phyloP scores from a whole-genome alignment of 2,797 vertebrate genomes.

The Tenualosa ilisha region DNA sequence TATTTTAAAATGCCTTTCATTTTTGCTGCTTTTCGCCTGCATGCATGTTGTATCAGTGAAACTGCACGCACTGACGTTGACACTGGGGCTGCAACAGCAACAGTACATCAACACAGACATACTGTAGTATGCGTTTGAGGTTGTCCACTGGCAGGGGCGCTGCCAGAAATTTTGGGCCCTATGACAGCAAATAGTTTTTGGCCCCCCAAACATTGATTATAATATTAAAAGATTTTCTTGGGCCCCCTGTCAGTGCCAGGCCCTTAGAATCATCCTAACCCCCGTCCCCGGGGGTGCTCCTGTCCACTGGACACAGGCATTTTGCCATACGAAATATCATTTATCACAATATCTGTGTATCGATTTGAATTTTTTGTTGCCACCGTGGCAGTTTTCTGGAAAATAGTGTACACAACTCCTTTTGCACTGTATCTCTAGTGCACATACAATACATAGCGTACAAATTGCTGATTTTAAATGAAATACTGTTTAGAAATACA shows the following conservation, averaged over 20 bases:
- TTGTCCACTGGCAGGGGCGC: no score
- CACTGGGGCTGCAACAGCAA: constrained; percentile 34
- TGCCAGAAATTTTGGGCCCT: no score
- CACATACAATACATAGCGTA: constrained; percentile 1
- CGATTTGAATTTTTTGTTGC: background rate
- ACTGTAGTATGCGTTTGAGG: background rate
- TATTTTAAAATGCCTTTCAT: constrained; percentile 19
- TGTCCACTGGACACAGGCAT: background rate
- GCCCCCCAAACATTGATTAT: no score
- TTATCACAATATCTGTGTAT: background rate
- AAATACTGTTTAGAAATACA: background rate
- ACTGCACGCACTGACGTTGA: constrained; percentile 40
- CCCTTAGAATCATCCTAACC: no score
- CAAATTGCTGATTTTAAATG: background rate
- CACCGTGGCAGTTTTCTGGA: background rate
- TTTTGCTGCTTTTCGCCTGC: constrained; percentile 40
- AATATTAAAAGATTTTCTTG: no score
- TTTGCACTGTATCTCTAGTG: background rate
- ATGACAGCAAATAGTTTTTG: no score
- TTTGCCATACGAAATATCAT: background rate
- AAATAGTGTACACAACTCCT: background rate
- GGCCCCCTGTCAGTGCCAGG: no score
- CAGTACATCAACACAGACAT: background rate
- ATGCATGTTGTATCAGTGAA: constrained; percentile 44
- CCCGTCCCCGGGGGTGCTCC: no score